Evolutionary conservation across 1,140 invertebrate species (phyloP), one percentile per base, ranked within the genome.

Genomic region (Zaprionus davidi): DNA sequence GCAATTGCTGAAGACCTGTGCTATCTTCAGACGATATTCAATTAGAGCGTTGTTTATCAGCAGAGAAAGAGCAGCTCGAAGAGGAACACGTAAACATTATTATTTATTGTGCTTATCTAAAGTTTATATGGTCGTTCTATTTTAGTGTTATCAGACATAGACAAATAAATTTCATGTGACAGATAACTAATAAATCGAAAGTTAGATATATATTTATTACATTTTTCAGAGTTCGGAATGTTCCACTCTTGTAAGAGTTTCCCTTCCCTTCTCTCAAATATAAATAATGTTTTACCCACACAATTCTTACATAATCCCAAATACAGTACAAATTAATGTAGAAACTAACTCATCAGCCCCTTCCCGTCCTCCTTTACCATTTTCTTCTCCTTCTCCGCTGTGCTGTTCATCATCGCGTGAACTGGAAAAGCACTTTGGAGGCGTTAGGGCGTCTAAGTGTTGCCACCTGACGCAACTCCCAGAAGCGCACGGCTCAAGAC

Each of bases 391-490:
- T n/a, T 17, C 15, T 17, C 6, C 5, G 5, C 15, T 46, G n/a
- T 13, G 2, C 31, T 41, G 3, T 7, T 34, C 9, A 11, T 11
- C 31, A 34, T 34, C 9, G 31, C 9, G 31, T 34, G 31, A 11
- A 34, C 31, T 34, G 24, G 7, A 9, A 62, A 59, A 65, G 55
- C 74, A 76, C 70, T 62, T 62, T 41, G 69, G 3, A 38, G 68
- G 60, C 58, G 73, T 55, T 34, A 59, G 44, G 15, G 26, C 68
- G 55, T 53, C 44, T 60, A 64, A 71, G 73, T 59, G 46, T 62
- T 13, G 55, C 46, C 82, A 86, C 82, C 82, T 86, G 82, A 76
- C 79, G 58, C 64, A 62, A 69, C 82, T 86, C 82, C 83, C 82
- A 86, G 60, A 78, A 78, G 76, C 55, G 60, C 55, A n/a, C 44